A percentile compares a stretch with the other conserved stretches of the same genome.
Conservation (phyloP, 2,113 vertebrate genomes). For the Erythrocercus mccallii region DNA sequence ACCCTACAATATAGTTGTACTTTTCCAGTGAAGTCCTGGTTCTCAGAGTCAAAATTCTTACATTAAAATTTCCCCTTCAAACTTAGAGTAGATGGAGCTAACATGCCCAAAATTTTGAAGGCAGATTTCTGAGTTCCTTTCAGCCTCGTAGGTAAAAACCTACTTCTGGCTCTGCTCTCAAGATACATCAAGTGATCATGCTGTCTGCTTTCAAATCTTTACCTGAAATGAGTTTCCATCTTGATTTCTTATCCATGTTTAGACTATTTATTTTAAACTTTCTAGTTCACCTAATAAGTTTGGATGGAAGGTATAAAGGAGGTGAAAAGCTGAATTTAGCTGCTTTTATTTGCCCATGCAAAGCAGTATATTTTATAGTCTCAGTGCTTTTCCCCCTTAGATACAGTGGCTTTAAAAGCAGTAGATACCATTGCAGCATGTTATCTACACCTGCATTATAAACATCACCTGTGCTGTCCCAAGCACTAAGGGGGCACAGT, state of each 20-base stretch:
- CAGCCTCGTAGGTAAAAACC: background rate
- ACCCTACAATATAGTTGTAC: background rate
- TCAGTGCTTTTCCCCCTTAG: background rate
- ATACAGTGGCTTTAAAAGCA: background rate
- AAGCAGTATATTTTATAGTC: background rate
- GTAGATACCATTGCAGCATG: background rate
- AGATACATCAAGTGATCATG: background rate
- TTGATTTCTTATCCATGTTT: background rate
- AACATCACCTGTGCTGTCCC: background rate
- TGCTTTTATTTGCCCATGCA: background rate
- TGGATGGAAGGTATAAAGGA: background rate
- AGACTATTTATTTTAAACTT: background rate
- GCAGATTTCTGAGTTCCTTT: background rate
- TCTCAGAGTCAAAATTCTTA: background rate
- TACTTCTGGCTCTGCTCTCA: background rate
- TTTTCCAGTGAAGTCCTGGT: background rate
- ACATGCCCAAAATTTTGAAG: background rate
- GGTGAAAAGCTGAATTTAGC: background rate
- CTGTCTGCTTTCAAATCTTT: background rate
- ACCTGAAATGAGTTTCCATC: background rate
- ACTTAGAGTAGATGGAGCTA: background rate
- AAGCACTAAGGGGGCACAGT: background rate
- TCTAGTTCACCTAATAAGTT: background rate
- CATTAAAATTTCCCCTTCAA: background rate
- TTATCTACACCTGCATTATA: background rate